phyloP scores from a whole-genome alignment of 2,888 invertebrate species.

The Schizotus pectinicornis region DNA sequence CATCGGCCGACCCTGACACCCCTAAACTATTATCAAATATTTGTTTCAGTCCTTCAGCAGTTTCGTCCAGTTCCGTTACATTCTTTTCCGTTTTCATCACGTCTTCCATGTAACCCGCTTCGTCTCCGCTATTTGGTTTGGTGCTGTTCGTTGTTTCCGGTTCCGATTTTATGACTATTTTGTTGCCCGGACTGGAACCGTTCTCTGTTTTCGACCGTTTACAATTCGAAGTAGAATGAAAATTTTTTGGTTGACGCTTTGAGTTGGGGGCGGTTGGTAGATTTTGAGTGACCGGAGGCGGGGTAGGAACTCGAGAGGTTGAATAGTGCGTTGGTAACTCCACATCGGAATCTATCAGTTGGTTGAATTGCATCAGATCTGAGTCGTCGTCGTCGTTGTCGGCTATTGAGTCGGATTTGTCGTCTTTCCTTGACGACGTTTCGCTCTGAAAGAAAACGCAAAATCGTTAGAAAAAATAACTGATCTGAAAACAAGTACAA shows the following conservation, averaged over 20 bases:
- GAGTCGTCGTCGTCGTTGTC: constrained; percentile 49
- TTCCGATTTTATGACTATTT: neutral
- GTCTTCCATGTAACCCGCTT: constrained; percentile 33
- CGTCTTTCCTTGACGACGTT: constrained; percentile 52
- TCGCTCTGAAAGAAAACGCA: constrained; percentile 49
- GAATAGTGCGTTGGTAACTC: constrained; percentile 37
- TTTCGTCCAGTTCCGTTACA: constrained; percentile 35
- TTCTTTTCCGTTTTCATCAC: constrained; percentile 30
- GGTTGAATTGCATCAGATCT: constrained; percentile 47
- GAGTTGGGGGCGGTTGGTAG: neutral
- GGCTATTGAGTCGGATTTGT: constrained; percentile 47
- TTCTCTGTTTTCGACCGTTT: constrained; percentile 42
- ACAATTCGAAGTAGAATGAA: constrained; percentile 31
- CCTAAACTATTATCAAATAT: constrained; percentile 37
- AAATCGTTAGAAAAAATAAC: constrained; percentile 2
- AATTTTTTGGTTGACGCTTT: constrained; percentile 41
- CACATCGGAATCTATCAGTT: constrained; percentile 49
- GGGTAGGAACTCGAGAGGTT: constrained; percentile 23
- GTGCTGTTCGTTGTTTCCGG: constrained; percentile 1
- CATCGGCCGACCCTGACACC: constrained; percentile 28
- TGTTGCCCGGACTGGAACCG: neutral
- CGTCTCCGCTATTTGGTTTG: constrained; percentile 27
- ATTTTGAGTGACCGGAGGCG: constrained; percentile 4
- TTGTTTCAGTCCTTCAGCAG: constrained; percentile 29
- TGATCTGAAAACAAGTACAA: neutral